Evolutionary conservation across 2,888 invertebrate species (phyloP).

Genomic region (Ashinkailepas kermadecensis): DNA sequence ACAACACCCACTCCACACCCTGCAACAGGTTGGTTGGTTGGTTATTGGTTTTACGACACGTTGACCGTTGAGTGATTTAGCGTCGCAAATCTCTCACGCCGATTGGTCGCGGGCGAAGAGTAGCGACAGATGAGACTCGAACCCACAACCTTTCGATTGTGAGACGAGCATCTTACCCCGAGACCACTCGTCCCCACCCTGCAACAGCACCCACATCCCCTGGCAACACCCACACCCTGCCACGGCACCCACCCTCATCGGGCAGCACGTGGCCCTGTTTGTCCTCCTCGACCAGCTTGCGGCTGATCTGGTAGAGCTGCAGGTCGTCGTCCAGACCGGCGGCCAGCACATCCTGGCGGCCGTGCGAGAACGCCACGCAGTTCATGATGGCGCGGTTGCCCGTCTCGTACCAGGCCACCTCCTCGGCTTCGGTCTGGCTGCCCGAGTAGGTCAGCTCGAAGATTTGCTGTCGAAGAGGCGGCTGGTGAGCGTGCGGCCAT

Average conservation of each 20-base stretch:
- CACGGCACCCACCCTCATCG: not conserved
- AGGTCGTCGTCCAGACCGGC: slow-evolving; percentile 19
- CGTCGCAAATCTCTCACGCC: no score
- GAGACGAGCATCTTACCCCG: no score
- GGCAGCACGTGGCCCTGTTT: slow-evolving; percentile 5
- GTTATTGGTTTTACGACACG: no score
- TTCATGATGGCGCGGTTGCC: slow-evolving; percentile 88
- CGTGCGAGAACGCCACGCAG: slow-evolving; percentile 53
- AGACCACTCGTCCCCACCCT: no score
- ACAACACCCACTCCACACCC: no score
- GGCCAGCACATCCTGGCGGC: slow-evolving; percentile 5
- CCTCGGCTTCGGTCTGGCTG: slow-evolving; percentile 70
- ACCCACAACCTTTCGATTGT: no score
- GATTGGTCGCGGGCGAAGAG: no score
- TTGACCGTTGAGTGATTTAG: no score
- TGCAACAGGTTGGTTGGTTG: no score
- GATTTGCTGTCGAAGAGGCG: slow-evolving; percentile 50
- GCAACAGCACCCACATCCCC: no score
- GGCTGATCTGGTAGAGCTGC: slow-evolving; percentile 20
- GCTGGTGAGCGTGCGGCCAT: not conserved
- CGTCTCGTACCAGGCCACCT: slow-evolving; percentile 81
- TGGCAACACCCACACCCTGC: no score
- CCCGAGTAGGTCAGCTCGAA: slow-evolving; percentile 84
- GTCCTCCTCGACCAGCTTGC: slow-evolving; percentile 3
- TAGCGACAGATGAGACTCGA: no score